Base-by-base conservation (phyloP, 2,888 invertebrate genomes). In the Sycophila texana region DNA sequence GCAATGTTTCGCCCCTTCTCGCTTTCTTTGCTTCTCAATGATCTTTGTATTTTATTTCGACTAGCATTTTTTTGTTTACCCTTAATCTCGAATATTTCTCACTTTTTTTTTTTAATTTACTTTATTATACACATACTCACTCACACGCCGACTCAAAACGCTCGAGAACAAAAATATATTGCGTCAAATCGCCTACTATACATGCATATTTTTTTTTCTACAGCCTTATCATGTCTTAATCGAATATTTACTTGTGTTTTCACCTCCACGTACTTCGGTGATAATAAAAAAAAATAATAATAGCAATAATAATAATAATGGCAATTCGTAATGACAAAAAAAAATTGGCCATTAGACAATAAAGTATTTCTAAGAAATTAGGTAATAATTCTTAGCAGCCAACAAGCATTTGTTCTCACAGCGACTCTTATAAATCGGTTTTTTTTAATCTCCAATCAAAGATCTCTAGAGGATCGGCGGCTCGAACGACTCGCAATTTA, bases 171-270 rank as follows among this genome's bases (percentile, higher is more conserved):
- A 78, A 75, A 81, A 80, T 73, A 63, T 81, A 84, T 82, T 73
- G 83, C 79, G 76, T 76, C 74, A 74, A 81, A 83, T 82, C 78
- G 74, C 79, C 84, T 85, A 86, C 84, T 84, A 79, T 85, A 85
- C 86, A 86, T 86, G 86, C 86, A 84, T 82, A 68, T 65, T 72
- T 83, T 81, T 81, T 20, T 70, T 74, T 83, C 84, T 82, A 84
- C 81, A 85, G 85, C 85, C 84, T 86, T 86, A 86, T 83, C 86
- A 86, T 81, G 79, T 83, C 63, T 80, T 65, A 76, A 73, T 83
- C 79, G 77, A 77, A 66, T 77, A 79, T 81, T 80, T 57, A 49
- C 55, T 60, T 60, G 30, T 18, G 39, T 47, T 74, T 49, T 53
- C 14, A 16, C 18, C 13, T 72, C 47, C 12, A 26, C 39, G 22